Conservation (phyloP, 2,797 vertebrate species). For the Tachyglossus aculeatus region DNA sequence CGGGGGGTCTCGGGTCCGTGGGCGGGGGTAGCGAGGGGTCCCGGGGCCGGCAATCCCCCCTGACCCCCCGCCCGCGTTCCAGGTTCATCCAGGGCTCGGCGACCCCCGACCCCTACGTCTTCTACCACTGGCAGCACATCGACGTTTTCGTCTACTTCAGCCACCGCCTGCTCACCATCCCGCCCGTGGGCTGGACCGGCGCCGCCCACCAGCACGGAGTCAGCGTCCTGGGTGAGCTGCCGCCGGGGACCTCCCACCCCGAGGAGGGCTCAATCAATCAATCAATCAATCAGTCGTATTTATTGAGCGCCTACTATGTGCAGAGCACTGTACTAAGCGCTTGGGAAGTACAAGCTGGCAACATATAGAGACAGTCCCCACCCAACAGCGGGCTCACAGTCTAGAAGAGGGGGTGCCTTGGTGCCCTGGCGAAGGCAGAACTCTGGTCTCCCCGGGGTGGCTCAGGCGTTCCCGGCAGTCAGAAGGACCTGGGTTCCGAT, state of each 20-base stretch:
- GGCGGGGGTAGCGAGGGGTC: too few species aligned
- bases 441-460: too few species aligned
- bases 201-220: conserved; percentile 89
- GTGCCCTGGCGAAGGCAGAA: neutral
- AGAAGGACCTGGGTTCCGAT: too few species aligned
- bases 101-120: conserved; percentile 78
- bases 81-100: conserved; percentile 90
- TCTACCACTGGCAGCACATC: conserved; percentile 94
- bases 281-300: too few species aligned
- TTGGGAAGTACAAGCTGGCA: too few species aligned
- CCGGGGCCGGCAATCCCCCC: neutral
- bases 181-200: conserved; percentile 91
- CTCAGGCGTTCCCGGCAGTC: too few species aligned
- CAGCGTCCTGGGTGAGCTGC: conserved; percentile 82
- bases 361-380: too few species aligned
- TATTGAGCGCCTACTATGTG: too few species aligned
- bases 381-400: too few species aligned
- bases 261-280: too few species aligned
- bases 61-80: neutral
- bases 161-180: conserved; percentile 87
- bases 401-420: neutral
- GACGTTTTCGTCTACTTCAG: conserved; percentile 97
- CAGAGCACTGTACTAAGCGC: too few species aligned
- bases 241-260: neutral
- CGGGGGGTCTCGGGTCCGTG: too few species aligned